Evolutionary conservation across 2,888 invertebrate species (phyloP).

Genomic region (Microdon myrmicae): DNA sequence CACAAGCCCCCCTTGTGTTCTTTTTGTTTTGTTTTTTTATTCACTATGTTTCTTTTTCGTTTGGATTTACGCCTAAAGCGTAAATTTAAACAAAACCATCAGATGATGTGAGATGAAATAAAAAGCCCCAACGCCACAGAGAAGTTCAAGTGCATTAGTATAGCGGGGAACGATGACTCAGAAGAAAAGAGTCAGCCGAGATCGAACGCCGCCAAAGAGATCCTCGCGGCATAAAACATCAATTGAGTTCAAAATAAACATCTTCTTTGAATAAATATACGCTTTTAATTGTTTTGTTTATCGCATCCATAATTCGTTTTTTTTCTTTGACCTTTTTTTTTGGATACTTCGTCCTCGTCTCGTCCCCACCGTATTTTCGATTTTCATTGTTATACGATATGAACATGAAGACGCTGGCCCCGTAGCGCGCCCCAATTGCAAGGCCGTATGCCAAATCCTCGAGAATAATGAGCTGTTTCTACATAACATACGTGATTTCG

Average conservation of each 20-base stretch:
- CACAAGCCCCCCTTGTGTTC: conserved; percentile 1
- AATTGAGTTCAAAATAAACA: conserved; percentile 35
- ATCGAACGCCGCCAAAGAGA: conserved; percentile 15
- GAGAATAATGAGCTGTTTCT: neutral
- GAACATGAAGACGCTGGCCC: conserved; percentile 1
- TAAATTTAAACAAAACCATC: conserved; percentile 16
- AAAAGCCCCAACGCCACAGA: conserved; percentile 10
- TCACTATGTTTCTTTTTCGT: neutral
- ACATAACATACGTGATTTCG: conserved; percentile 19
- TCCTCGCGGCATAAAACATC: conserved; percentile 20
- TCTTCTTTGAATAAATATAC: conserved; percentile 28
- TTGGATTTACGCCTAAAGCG: conserved; percentile 3
- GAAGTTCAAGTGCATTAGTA: too few relatives aligned
- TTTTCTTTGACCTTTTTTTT: too few relatives aligned
- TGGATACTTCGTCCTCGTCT: too few relatives aligned
- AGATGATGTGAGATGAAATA: conserved; percentile 12
- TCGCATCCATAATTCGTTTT: conserved; percentile 21
- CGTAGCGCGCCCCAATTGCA: neutral
- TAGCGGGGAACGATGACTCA: too few relatives aligned
- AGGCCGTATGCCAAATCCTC: conserved; percentile 8
- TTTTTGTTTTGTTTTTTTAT: neutral
- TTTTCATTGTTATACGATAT: conserved; percentile 32
- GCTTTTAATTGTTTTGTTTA: conserved; percentile 33
- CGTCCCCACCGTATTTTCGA: too few relatives aligned
- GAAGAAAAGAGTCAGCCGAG: too few relatives aligned